Evolutionary conservation across 2,888 invertebrate genomes (phyloP).

Genomic region (Apamea epomidion): DNA sequence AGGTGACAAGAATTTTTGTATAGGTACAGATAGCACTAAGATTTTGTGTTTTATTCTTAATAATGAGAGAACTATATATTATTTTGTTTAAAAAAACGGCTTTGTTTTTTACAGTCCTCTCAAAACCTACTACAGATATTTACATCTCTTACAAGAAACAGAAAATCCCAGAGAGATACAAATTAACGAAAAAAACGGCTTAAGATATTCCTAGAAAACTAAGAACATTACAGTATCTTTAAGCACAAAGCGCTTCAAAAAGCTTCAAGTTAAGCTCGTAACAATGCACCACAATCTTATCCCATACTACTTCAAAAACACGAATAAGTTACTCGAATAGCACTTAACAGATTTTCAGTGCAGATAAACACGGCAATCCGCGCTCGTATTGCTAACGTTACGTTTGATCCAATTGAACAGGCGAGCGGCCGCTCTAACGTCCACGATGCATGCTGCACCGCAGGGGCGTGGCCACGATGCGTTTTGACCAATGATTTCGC

Average conservation of each 20-base stretch:
- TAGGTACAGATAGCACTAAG: background rate
- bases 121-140: background rate
- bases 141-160: background rate
- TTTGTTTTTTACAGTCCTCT: background rate
- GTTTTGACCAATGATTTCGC: constrained; percentile 93
- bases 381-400: constrained; percentile 81
- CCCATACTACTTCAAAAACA: constrained; percentile 62
- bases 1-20: too few relatives aligned
- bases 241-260: constrained; percentile 25
- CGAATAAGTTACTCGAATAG: constrained; percentile 61
- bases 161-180: background rate
- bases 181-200: background rate
- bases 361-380: constrained; percentile 59
- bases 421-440: constrained; percentile 80
- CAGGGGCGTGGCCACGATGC: constrained; percentile 90
- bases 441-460: constrained; percentile 71
- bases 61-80: background rate
- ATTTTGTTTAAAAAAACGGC: background rate
- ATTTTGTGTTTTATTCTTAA: background rate
- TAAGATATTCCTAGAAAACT: constrained; percentile 25
- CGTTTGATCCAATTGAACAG: constrained; percentile 84
- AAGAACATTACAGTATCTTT: constrained; percentile 28
- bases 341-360: constrained; percentile 64
- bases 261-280: constrained; percentile 30
- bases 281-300: constrained; percentile 54